These are phyloP conservation scores for Drosophila rhopaloa DNA, from an alignment of 1,140 invertebrate genomes.

Conservation along the genomic window DNA sequence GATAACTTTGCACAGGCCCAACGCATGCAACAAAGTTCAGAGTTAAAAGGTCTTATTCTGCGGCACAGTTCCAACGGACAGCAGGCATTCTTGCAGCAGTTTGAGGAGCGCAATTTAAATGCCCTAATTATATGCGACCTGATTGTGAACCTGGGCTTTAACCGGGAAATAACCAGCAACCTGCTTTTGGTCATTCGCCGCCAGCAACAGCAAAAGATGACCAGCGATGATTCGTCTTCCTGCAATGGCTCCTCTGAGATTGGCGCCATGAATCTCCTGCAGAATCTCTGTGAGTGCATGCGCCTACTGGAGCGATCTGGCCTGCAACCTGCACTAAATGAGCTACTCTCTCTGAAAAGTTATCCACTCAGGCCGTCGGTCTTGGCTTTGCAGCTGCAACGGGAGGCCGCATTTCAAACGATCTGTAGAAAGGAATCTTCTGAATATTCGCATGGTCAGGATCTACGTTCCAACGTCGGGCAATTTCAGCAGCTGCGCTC, in stretches of 20 bases:
- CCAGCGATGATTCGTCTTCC: slow-evolving; percentile 2
- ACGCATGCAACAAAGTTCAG: slow-evolving; percentile 58
- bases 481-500: slow-evolving; percentile 67
- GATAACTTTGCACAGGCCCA: slow-evolving; percentile 82
- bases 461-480: slow-evolving; percentile 46
- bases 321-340: slow-evolving; percentile 33
- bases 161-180: slow-evolving; percentile 77
- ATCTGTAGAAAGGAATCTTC: slow-evolving; percentile 44
- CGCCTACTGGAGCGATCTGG: slow-evolving; percentile 55
- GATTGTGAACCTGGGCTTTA: slow-evolving; percentile 72
- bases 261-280: slow-evolving; percentile 64
- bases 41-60: slow-evolving; percentile 54
- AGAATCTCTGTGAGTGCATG: slow-evolving; percentile 77
- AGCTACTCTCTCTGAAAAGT: slow-evolving; percentile 53
- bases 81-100: slow-evolving; percentile 69
- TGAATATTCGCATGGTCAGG: slow-evolving; percentile 50
- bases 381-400: slow-evolving; percentile 60
- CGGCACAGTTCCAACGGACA: slow-evolving; percentile 58
- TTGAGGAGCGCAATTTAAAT: slow-evolving; percentile 71
- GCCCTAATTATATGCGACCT: slow-evolving; percentile 73
- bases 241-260: slow-evolving; percentile 35
- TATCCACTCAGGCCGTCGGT: slow-evolving; percentile 60
- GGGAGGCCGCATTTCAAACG: slow-evolving; percentile 53
- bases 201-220: slow-evolving; percentile 62
- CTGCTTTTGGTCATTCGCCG: slow-evolving; percentile 70